Evolutionary conservation across 2,888 invertebrate species (phyloP).

Genomic region (Rhyacophila evoluta): DNA sequence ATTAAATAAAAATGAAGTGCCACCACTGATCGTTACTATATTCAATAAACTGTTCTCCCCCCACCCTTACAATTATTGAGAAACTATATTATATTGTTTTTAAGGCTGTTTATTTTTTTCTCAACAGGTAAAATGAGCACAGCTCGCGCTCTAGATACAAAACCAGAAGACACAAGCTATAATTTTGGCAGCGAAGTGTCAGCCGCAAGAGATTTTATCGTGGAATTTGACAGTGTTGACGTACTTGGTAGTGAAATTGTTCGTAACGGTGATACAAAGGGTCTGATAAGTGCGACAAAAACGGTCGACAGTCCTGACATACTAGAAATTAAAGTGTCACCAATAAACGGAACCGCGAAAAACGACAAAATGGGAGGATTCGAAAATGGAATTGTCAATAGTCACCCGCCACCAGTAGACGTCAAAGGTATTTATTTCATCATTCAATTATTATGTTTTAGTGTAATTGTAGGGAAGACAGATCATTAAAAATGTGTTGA

Average conservation of each 20-base stretch:
- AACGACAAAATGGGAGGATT: background rate
- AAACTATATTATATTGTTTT: no score
- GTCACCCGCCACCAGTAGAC: background rate
- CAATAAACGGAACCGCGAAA: background rate
- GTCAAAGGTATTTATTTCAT: background rate
- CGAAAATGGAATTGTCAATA: background rate
- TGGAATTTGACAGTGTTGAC: background rate
- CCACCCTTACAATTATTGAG: no score
- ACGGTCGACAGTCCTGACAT: background rate
- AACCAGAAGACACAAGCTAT: background rate
- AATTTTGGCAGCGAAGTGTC: background rate
- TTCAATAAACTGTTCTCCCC: no score
- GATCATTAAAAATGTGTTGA: no score
- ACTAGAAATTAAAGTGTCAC: background rate
- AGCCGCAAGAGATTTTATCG: background rate
- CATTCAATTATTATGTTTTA: no score
- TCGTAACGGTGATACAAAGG: background rate
- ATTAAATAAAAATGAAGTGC: no score
- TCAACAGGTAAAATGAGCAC: constrained; percentile 17
- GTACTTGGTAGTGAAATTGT: background rate
- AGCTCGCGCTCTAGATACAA: background rate
- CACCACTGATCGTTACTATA: no score
- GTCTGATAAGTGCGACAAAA: background rate
- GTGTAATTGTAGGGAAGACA: no score
- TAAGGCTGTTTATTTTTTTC: background rate